Evolutionary conservation across 2,113 vertebrate genomes (phyloP).

Genomic region (Elanoides forficatus): DNA sequence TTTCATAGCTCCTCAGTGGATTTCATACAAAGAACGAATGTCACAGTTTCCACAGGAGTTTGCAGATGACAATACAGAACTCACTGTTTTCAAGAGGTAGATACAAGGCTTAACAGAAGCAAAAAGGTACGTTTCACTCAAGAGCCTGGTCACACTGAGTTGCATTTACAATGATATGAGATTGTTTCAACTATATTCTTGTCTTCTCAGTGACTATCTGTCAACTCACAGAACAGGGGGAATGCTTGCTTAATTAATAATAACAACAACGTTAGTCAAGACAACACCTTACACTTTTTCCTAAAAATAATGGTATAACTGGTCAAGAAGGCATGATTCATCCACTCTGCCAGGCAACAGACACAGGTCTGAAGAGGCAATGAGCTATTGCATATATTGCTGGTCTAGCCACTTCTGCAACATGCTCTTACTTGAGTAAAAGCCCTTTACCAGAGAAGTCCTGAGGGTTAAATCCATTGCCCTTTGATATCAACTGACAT

Average conservation of each 20-base stretch:
- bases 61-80: neutral
- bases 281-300: neutral
- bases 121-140: neutral
- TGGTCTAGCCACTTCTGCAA: neutral
- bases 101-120: neutral
- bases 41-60: neutral
- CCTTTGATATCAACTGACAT: neutral
- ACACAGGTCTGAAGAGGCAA: neutral
- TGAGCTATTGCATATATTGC: neutral
- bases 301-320: neutral
- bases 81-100: constrained; percentile 8
- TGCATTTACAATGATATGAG: neutral
- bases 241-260: neutral
- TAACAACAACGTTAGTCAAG: neutral
- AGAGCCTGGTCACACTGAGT: neutral
- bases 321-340: neutral
- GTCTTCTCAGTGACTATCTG: neutral
- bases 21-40: neutral
- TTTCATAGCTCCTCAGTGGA: neutral
- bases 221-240: neutral
- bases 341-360: neutral
- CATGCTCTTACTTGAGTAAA: neutral
- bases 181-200: neutral
- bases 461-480: neutral
- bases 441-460: neutral